These are phyloP conservation scores for Glossophaga mutica DNA, from an alignment of 2,797 vertebrate species.

Conservation along the genomic window DNA sequence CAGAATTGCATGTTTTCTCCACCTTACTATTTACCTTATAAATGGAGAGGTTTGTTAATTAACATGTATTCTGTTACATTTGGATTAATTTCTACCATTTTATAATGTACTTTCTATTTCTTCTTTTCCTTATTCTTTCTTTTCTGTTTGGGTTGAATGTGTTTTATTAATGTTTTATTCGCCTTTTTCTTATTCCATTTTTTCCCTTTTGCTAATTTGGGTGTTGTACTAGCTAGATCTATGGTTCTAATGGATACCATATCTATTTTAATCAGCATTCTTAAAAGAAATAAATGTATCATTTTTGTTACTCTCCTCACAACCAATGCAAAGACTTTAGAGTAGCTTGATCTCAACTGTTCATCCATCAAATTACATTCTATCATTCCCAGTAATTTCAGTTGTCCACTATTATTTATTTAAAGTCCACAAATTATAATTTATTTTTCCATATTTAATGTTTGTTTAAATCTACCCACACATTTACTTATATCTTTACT, in stretches of 20 bases:
- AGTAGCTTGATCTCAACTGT: not conserved
- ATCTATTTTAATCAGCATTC: not conserved
- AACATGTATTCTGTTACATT: not conserved
- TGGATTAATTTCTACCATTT: not conserved
- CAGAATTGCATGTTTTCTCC: not conserved
- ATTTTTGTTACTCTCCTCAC: not conserved
- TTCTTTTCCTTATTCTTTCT: not conserved
- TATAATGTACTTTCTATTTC: not conserved
- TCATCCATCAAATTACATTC: not conserved
- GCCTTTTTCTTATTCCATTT: not conserved
- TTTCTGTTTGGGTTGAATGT: not conserved
- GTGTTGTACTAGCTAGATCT: not conserved
- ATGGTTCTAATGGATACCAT: not conserved
- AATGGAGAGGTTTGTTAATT: not conserved
- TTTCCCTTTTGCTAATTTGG: not conserved
- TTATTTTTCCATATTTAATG: not conserved
- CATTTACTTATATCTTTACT: not conserved
- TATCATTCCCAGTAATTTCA: not conserved
- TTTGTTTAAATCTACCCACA: not conserved
- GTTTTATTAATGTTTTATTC: not conserved
- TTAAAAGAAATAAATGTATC: not conserved
- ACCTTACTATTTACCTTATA: not conserved
- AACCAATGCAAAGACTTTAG: not conserved
- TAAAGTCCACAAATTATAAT: not conserved
- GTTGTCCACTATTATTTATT: not conserved